Conservation (phyloP, 1,140 invertebrate genomes). For the Choristoneura fumiferana region DNA sequence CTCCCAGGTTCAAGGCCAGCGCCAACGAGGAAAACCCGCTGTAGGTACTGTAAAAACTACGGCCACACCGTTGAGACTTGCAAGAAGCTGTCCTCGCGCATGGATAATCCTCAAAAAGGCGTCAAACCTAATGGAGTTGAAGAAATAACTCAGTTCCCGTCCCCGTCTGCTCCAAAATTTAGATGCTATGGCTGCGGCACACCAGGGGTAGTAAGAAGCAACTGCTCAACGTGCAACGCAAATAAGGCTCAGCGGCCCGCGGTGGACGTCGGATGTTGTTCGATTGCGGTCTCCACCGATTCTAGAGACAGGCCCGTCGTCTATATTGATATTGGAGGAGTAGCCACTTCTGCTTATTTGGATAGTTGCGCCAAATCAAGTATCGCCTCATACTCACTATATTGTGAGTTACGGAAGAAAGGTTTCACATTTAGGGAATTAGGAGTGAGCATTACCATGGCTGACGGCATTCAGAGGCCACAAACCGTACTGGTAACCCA, state of each 20-base stretch:
- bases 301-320: neutral
- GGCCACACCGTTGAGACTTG: neutral
- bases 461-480: too few relatives aligned
- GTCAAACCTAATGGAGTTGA: neutral
- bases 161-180: neutral
- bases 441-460: too few relatives aligned
- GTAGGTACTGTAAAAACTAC: too few relatives aligned
- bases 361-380: constrained; percentile 7
- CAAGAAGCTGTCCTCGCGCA: neutral
- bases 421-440: too few relatives aligned
- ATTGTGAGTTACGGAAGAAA: too few relatives aligned
- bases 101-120: neutral
- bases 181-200: neutral
- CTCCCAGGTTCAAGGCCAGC: too few relatives aligned
- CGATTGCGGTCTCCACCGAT: neutral
- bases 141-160: neutral
- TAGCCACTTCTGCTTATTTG: neutral
- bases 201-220: neutral
- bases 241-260: neutral
- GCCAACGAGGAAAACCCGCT: too few relatives aligned
- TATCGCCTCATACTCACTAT: too few relatives aligned
- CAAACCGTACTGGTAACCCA: too few relatives aligned
- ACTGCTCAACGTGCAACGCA: neutral
- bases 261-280: too few relatives aligned
- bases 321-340: neutral